phyloP scores from a whole-genome alignment of 2,888 invertebrate genomes.

The Cremastinae sp. region DNA sequence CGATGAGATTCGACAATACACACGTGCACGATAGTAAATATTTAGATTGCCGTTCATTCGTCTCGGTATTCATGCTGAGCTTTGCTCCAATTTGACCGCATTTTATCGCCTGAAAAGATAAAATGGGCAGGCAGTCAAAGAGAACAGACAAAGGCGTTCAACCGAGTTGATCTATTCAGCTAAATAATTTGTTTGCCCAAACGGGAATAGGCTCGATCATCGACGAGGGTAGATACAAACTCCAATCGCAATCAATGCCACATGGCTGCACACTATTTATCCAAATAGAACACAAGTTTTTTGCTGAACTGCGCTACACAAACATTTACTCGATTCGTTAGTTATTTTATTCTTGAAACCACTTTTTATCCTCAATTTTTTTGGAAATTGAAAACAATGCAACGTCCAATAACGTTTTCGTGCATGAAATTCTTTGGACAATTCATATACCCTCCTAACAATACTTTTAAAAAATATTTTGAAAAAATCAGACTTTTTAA shows the following conservation, averaged over 20 bases:
- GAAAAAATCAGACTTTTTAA: no score
- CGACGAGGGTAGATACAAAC: neutral
- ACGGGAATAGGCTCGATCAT: neutral
- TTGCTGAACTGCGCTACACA: neutral
- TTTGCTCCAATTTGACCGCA: no score
- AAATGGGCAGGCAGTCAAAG: constrained; percentile 2
- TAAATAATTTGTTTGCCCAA: constrained; percentile 43
- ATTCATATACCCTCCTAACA: no score
- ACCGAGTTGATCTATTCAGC: constrained; percentile 26
- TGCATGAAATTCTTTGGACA: no score
- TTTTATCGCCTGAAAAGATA: neutral
- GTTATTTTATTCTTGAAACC: no score
- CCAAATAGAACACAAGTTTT: constrained; percentile 25
- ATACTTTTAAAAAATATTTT: no score
- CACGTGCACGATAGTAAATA: constrained; percentile 15
- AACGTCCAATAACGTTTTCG: no score
- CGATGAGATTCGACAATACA: constrained; percentile 6
- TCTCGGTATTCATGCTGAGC: no score
- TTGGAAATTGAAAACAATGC: no score
- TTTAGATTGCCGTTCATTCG: neutral
- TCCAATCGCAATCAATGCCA: constrained; percentile 7
- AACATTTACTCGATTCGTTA: neutral
- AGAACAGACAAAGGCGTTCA: constrained; percentile 15
- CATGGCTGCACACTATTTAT: constrained; percentile 17
- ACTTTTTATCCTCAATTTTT: no score